Conservation (phyloP, 2,797 vertebrate genomes). For the Anisognathus igniventris region DNA sequence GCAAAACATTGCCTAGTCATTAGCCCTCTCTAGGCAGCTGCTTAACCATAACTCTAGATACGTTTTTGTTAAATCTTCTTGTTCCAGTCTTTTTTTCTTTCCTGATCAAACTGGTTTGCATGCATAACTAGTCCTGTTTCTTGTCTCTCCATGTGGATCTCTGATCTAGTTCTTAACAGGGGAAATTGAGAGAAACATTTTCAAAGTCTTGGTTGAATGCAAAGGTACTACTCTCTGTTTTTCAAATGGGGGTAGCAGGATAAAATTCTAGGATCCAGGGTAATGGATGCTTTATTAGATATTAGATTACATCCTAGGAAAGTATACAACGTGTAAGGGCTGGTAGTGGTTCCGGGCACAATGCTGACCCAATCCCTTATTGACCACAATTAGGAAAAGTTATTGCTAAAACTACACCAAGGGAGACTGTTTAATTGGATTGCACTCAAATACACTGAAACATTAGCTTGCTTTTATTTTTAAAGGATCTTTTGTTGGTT, state of each 20-base stretch:
- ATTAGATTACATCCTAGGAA: background rate
- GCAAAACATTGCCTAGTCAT: background rate
- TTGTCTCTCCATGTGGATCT: background rate
- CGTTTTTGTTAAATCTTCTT: background rate
- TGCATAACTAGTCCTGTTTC: background rate
- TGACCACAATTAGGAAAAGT: fast-evolving
- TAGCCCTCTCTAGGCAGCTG: background rate
- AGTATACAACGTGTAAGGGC: fast-evolving
- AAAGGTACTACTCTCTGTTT: background rate
- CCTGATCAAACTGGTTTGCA: background rate
- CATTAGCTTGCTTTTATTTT: background rate
- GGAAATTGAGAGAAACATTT: background rate
- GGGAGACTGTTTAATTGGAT: background rate
- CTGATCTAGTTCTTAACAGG: background rate
- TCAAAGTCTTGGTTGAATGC: background rate
- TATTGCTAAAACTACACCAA: background rate
- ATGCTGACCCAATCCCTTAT: background rate
- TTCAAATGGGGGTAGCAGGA: background rate
- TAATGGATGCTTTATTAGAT: too few relatives aligned
- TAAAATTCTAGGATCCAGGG: background rate
- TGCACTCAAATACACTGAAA: background rate
- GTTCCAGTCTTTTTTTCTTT: background rate
- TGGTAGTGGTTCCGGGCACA: background rate
- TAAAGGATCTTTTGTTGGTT: background rate
- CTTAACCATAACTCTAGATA: background rate